Conservation (phyloP, 2,797 vertebrate species). For the Anomalospiza imberbis region DNA sequence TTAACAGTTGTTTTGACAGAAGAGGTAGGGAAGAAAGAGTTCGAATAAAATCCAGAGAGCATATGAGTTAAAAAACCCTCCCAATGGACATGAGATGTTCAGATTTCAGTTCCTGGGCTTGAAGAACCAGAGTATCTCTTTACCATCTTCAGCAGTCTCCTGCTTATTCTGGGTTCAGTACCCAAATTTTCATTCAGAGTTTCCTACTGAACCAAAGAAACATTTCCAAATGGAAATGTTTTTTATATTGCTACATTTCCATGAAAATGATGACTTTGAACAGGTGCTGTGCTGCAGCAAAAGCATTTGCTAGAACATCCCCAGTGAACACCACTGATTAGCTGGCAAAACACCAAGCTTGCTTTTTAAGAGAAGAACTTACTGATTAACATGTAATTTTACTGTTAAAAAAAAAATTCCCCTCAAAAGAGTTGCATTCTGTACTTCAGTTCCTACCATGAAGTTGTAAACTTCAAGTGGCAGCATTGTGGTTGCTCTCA, state of each 20-base stretch:
- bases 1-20: not conserved
- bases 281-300: not conserved
- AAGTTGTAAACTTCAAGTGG: not conserved
- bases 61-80: not conserved
- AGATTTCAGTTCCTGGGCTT: not conserved
- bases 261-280: not conserved
- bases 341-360: slow-evolving; percentile 9
- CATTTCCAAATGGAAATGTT: not conserved
- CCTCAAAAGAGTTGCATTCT: not conserved
- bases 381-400: not conserved
- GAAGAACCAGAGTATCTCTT: not conserved
- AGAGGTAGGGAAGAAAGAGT: not conserved
- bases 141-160: not conserved
- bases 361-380: not conserved
- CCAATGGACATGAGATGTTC: not conserved
- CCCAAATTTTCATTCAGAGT: not conserved
- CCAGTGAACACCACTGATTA: not conserved
- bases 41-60: not conserved
- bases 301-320: not conserved
- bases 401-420: not conserved
- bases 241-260: not conserved
- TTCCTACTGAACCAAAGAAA: not conserved
- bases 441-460: not conserved
- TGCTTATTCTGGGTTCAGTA: not conserved
- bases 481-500: not conserved